These are phyloP conservation scores for Lepeophtheirus salmonis DNA, from an alignment of 1,140 invertebrate species.

Conservation along the genomic window DNA sequence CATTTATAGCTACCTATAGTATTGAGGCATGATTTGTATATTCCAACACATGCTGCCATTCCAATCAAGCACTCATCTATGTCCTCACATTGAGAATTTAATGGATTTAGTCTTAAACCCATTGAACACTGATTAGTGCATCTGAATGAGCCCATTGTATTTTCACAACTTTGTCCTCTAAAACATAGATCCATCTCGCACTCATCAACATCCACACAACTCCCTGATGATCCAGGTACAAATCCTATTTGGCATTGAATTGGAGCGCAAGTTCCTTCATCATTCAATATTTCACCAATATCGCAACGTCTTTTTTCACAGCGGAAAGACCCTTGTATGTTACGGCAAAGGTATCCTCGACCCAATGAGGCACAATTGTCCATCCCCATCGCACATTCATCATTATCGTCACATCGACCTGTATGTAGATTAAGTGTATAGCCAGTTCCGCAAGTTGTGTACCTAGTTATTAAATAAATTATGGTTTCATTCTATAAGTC, in stretches of 20 bases:
- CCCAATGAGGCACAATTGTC: slow-evolving; percentile 51
- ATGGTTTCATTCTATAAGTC: not conserved
- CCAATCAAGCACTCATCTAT: slow-evolving; percentile 27
- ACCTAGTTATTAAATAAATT: too few species aligned
- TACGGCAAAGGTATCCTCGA: slow-evolving; percentile 55
- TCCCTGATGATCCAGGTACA: slow-evolving; percentile 30
- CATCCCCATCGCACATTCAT: slow-evolving; percentile 63
- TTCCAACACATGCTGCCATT: slow-evolving; percentile 25
- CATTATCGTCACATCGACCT: slow-evolving; percentile 74
- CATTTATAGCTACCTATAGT: slow-evolving; percentile 36
- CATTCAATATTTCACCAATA: slow-evolving; percentile 22
- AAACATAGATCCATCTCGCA: slow-evolving; percentile 27
- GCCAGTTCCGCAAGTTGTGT: slow-evolving; percentile 78
- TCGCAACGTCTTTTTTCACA: slow-evolving; percentile 42
- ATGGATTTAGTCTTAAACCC: slow-evolving; percentile 3
- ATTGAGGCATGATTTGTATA: slow-evolving; percentile 35
- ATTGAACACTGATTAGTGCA: slow-evolving; percentile 24
- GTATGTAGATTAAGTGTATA: slow-evolving; percentile 76
- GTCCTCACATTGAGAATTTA: slow-evolving; percentile 23
- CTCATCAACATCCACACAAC: slow-evolving; percentile 34
- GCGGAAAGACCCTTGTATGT: slow-evolving; percentile 37
- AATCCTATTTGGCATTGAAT: slow-evolving; percentile 33
- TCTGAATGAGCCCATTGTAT: slow-evolving; percentile 36
- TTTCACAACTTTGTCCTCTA: slow-evolving; percentile 32
- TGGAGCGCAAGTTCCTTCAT: slow-evolving; percentile 24